Conservation (phyloP, 2,113 vertebrate species). For the Etia nguti region DNA sequence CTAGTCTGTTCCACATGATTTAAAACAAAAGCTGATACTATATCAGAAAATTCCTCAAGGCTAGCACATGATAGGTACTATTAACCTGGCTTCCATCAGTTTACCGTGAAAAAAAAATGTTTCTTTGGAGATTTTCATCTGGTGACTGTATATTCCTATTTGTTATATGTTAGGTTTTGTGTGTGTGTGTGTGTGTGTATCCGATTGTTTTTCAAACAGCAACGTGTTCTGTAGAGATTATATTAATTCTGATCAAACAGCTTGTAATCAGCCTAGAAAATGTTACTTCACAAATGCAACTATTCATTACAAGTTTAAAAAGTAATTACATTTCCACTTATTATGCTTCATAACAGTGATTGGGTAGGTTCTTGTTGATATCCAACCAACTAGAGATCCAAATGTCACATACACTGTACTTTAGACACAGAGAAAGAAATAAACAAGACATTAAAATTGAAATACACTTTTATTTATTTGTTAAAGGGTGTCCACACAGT, state of each 20-base stretch:
- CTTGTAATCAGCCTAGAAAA: neutral
- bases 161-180: neutral
- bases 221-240: neutral
- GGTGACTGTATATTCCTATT: neutral
- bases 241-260: neutral
- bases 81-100: neutral
- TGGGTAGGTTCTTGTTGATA: neutral
- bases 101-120: neutral
- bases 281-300: neutral
- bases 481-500: neutral
- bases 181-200: neutral
- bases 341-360: neutral
- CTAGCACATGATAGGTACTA: neutral
- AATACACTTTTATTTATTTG: neutral
- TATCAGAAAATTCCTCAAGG: constrained; percentile 20
- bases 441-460: neutral
- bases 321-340: neutral
- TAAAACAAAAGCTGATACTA: constrained; percentile 10
- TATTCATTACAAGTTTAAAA: neutral
- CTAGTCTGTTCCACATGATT: constrained; percentile 5
- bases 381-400: neutral
- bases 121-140: constrained; percentile 4
- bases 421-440: neutral
- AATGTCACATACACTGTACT: neutral
- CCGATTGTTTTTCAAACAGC: neutral